A percentile compares a stretch with the other conserved stretches of the same genome.
These are phyloP conservation scores for Merops nubicus DNA, from an alignment of 2,113 vertebrate genomes.

Conservation along the genomic window DNA sequence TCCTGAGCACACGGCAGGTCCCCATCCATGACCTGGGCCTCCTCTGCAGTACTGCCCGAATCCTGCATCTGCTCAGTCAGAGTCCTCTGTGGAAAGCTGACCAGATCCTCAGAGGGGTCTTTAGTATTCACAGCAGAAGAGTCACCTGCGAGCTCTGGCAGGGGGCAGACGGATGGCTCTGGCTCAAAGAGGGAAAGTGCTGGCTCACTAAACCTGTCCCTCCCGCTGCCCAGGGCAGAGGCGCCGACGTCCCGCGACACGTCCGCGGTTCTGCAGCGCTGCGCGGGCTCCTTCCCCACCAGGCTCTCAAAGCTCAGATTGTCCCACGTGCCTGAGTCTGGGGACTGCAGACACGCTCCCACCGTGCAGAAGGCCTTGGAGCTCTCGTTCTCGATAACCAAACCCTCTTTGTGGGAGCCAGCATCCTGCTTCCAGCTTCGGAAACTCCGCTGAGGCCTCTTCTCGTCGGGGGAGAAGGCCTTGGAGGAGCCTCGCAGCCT, in stretches of 20 bases:
- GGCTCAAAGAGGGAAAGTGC: background rate
- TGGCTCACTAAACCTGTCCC: background rate
- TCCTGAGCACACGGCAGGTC: background rate
- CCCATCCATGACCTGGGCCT: background rate
- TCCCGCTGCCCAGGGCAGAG: background rate
- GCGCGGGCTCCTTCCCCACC: background rate
- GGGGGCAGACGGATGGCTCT: background rate
- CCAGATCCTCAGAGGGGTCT: background rate
- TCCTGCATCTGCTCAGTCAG: background rate
- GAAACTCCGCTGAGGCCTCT: slow-evolving; percentile 64
- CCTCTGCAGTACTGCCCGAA: background rate
- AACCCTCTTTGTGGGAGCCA: slow-evolving; percentile 16
- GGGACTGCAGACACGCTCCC: slow-evolving; percentile 46
- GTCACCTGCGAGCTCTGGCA: background rate
- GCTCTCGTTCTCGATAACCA: slow-evolving; percentile 68
- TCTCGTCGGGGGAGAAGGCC: slow-evolving; percentile 80
- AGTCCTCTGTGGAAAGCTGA: fast-evolving
- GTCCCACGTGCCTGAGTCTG: slow-evolving; percentile 67
- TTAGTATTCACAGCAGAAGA: background rate
- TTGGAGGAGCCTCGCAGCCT: slow-evolving; percentile 85
- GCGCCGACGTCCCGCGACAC: background rate
- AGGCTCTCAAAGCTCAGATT: slow-evolving; percentile 56
- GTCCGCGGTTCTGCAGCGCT: background rate
- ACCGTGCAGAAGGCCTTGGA: slow-evolving; percentile 43
- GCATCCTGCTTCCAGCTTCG: slow-evolving; percentile 43